Evolutionary conservation across 1,140 invertebrate genomes (phyloP).

Genomic region (Brevipalpus yothersi): DNA sequence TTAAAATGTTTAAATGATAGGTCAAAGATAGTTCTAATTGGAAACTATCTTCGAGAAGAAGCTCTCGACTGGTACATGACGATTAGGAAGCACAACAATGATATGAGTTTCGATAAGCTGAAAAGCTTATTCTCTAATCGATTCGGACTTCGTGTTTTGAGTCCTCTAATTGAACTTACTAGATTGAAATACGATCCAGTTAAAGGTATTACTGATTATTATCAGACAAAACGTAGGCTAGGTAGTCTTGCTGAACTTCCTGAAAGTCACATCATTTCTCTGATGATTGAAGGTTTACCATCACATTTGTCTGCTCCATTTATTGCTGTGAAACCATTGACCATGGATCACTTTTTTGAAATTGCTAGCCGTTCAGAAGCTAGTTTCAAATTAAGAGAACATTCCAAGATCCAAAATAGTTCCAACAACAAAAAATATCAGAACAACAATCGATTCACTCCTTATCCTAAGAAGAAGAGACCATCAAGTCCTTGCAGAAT

Average conservation of each 20-base stretch:
- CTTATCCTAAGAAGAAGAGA: background rate
- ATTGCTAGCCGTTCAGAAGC: background rate
- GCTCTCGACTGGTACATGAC: too few species aligned
- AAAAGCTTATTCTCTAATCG: background rate
- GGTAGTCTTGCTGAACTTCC: background rate
- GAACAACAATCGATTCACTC: background rate
- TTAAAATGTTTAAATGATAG: too few species aligned
- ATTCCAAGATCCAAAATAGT: background rate
- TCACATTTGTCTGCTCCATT: background rate
- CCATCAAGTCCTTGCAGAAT: too few species aligned
- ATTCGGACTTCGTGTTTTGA: background rate
- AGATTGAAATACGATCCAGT: background rate
- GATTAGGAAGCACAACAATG: too few species aligned
- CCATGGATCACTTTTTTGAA: background rate
- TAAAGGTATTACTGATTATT: background rate
- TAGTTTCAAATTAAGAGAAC: background rate
- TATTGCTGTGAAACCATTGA: background rate
- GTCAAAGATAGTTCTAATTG: too few species aligned
- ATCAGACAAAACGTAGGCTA: background rate
- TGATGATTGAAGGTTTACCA: background rate
- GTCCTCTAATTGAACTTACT: background rate
- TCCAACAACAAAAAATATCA: background rate
- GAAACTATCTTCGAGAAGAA: too few species aligned
- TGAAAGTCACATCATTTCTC: background rate
- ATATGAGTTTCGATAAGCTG: background rate